Conservation (phyloP, 2,113 vertebrate species). For the Stomatorhinus ivindoensis region DNA sequence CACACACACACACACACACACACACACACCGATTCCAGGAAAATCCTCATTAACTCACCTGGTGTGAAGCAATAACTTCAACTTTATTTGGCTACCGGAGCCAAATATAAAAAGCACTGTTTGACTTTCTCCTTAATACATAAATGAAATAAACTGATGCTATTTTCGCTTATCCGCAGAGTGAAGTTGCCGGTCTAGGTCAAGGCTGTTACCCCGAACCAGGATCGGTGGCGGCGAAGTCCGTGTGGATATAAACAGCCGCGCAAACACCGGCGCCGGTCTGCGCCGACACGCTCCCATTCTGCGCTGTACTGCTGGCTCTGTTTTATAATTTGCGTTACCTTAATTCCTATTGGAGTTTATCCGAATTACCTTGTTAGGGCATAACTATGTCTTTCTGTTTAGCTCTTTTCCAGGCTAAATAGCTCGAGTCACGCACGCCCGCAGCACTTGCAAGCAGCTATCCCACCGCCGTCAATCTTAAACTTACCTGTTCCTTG, state of each 20-base stretch:
- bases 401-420: background rate
- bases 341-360: background rate
- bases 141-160: background rate
- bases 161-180: background rate
- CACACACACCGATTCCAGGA: background rate
- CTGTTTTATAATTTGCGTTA: background rate
- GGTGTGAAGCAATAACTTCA: background rate
- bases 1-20: no score
- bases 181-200: background rate
- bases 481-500: constrained; percentile 9
- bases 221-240: background rate
- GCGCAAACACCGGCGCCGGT: background rate
- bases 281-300: background rate
- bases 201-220: background rate
- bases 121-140: background rate
- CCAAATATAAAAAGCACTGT: background rate
- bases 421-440: background rate
- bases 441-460: background rate
- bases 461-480: background rate
- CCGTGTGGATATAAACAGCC: background rate
- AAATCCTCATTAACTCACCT: background rate
- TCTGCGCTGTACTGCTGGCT: background rate
- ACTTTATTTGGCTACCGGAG: background rate
- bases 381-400: background rate
- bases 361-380: background rate